phyloP scores from a whole-genome alignment of 2,113 vertebrate species.

The Sphyrna mokarran region DNA sequence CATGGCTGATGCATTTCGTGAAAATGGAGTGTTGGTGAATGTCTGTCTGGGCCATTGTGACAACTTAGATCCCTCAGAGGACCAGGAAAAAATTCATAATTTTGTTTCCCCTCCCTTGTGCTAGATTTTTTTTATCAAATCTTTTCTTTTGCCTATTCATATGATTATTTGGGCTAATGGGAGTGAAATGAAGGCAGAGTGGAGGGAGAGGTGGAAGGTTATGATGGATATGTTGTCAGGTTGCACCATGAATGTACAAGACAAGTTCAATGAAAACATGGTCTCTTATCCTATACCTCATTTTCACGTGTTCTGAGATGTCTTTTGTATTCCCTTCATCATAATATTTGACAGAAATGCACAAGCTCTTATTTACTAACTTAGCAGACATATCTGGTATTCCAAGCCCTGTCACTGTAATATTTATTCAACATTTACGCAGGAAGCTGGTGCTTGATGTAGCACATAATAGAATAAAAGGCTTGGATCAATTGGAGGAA shows the following conservation, averaged over 20 bases:
- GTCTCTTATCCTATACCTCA: not conserved
- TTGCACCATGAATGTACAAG: not conserved
- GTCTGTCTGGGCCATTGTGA: not conserved
- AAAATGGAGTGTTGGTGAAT: not conserved
- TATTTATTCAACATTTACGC: slow-evolving; percentile 1
- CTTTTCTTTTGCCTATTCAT: not conserved
- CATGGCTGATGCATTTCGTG: not conserved
- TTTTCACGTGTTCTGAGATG: not conserved
- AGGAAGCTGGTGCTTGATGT: not conserved
- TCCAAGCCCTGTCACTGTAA: not conserved
- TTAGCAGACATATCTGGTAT: not conserved
- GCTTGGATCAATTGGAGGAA: not conserved
- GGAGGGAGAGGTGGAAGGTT: not conserved
- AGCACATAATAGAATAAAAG: not conserved
- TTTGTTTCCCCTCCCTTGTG: not conserved
- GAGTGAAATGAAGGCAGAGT: not conserved
- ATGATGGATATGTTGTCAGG: not conserved
- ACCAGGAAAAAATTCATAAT: not conserved
- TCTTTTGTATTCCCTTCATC: not conserved
- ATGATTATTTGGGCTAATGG: not conserved
- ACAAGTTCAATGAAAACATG: not conserved
- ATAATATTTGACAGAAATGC: not conserved
- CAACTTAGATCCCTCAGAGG: not conserved
- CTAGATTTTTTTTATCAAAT: not conserved
- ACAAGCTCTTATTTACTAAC: not conserved